Evolutionary conservation across 1,140 invertebrate genomes (phyloP).

Genomic region (Matsumurasca onukii): DNA sequence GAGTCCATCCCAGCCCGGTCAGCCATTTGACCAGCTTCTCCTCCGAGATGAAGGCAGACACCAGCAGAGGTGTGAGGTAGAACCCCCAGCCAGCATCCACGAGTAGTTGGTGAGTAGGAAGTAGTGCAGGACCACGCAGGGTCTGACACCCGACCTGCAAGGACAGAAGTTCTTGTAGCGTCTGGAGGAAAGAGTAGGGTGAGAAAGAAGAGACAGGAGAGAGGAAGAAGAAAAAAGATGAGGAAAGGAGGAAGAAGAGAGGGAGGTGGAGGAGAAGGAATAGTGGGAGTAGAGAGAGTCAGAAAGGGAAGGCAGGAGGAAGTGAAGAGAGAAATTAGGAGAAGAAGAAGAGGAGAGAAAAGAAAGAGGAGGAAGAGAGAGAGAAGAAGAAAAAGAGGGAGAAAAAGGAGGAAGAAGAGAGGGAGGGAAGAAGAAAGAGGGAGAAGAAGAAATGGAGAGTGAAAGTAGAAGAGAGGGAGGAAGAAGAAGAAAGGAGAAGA

Average conservation of each 20-base stretch:
- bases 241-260: conserved; percentile 3
- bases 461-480: not conserved
- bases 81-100: conserved; percentile 96
- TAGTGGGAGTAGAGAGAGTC: not conserved
- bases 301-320: not conserved
- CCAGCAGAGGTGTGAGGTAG: conserved; percentile 90
- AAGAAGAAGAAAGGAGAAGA: conserved; percentile 1
- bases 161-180: conserved; percentile 12
- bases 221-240: conserved; percentile 13
- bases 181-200: too few relatives aligned
- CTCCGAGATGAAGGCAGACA: conserved; percentile 88
- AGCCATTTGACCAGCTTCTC: conserved; percentile 79
- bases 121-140: conserved; percentile 84
- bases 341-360: too few relatives aligned
- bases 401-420: not conserved
- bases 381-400: not conserved
- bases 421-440: not conserved
- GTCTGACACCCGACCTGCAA: conserved; percentile 75
- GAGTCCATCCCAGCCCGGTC: conserved; percentile 81
- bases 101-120: conserved; percentile 91
- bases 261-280: conserved; percentile 17
- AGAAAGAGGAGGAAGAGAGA: not conserved
- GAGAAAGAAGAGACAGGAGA: conserved; percentile 1
- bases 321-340: conserved; percentile 21
- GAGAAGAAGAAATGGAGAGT: too few relatives aligned